Evolutionary conservation across 1,140 invertebrate genomes (phyloP).

Genomic region (Eubasilissa regina): DNA sequence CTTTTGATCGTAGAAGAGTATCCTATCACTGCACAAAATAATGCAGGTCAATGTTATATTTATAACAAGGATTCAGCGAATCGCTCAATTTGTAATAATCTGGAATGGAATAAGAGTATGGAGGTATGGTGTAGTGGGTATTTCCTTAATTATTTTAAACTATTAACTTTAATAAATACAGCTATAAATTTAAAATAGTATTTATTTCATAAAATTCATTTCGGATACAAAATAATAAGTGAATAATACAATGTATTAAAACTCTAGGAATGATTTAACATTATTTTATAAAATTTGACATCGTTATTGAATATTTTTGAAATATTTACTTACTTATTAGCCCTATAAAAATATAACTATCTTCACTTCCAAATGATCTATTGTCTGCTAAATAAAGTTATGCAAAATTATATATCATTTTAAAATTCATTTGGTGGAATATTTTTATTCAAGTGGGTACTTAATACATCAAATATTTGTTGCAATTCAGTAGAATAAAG

Average conservation of each 20-base stretch:
- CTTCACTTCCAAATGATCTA: neutral
- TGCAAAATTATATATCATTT: neutral
- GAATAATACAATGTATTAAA: constrained; percentile 19
- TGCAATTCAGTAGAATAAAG: neutral
- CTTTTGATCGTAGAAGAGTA: too few species aligned
- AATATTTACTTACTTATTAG: neutral
- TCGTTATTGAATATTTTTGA: neutral
- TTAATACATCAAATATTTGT: neutral
- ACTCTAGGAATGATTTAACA: constrained; percentile 21
- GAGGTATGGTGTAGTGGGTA: too few species aligned
- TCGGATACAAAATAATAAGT: constrained; percentile 16
- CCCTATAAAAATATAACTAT: neutral
- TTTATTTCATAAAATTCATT: constrained; percentile 22
- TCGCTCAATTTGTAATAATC: too few species aligned
- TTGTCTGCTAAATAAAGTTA: neutral
- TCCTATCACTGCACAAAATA: too few species aligned
- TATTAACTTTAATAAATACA: too few species aligned
- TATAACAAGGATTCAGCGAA: too few species aligned
- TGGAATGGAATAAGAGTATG: too few species aligned
- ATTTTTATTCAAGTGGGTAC: neutral
- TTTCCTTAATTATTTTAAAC: too few species aligned
- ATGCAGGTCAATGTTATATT: too few species aligned
- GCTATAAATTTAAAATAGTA: constrained; percentile 11
- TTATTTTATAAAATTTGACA: constrained; percentile 29
- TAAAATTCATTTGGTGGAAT: neutral